phyloP scores from a whole-genome alignment of 2,113 vertebrate genomes.

The Eretmochelys imbricata region DNA sequence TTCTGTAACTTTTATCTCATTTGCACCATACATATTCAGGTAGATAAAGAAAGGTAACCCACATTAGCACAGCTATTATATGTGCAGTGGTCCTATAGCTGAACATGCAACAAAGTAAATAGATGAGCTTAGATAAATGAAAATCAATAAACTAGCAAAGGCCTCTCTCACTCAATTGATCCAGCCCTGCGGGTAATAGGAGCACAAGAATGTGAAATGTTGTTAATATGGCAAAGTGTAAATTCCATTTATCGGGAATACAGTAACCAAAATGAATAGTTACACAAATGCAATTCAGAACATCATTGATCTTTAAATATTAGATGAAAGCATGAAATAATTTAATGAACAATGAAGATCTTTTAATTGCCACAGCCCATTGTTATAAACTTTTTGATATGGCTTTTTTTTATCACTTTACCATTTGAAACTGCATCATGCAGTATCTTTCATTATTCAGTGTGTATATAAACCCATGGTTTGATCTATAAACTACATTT shows the following conservation, averaged over 20 bases:
- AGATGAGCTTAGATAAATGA: constrained; percentile 76
- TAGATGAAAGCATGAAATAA: constrained; percentile 14
- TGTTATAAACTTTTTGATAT: constrained; percentile 43
- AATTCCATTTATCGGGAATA: constrained; percentile 61
- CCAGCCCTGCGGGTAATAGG: constrained; percentile 70
- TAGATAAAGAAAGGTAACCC: not conserved
- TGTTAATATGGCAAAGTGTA: constrained; percentile 30
- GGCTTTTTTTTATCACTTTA: constrained; percentile 12
- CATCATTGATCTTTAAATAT: not conserved
- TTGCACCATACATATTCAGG: fast-evolving
- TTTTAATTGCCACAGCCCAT: not conserved
- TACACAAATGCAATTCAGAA: not conserved
- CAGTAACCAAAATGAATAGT: constrained; percentile 24
- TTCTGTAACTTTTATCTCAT: not conserved
- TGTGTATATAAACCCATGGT: not conserved
- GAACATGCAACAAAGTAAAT: constrained; percentile 36
- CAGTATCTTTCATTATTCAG: not conserved
- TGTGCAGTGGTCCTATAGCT: not conserved
- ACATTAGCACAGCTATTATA: not conserved
- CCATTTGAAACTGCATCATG: not conserved
- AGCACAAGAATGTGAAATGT: constrained; percentile 53
- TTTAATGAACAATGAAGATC: constrained; percentile 48
- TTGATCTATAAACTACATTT: not conserved
- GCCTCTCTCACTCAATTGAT: constrained; percentile 74
- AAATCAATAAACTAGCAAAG: constrained; percentile 79